Base-by-base conservation (phyloP, 2,888 invertebrate genomes). In the Sepioteuthis lessoniana region DNA sequence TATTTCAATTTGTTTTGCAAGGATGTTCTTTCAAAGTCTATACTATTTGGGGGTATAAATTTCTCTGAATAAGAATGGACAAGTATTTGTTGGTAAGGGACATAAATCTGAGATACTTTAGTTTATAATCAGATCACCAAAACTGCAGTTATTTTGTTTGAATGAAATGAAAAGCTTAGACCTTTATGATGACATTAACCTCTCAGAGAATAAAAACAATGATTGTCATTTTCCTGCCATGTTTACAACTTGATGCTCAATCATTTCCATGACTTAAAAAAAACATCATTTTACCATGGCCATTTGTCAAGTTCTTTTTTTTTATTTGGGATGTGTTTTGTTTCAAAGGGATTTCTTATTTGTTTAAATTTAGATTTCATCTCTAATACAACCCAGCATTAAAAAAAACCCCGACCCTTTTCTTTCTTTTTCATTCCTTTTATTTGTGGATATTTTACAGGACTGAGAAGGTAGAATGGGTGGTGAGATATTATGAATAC, bases 171-270 rank as follows among this genome's bases (percentile, higher is more conserved):
- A 76, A 76, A n/a, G 76, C n/a, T 76, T 76, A 76, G 35, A 76
- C 76, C 76, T 76, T 35, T 35, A 76, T 13, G n/a, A 76, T 76
- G n/a, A 76, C 76, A 76, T 76, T 76, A 76, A 76, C n/a, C 4
- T 76, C n/a, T 31, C n/a, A 76, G 76, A 76, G 31, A 35, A 76
- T 76, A 76, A 76, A 76, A 76, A 25, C 76, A 76, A 76, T n/a
- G 10, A 76, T 76, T 76, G 76, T 76, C 76, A n/a, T 76, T 76
- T 76, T 76, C n/a, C 31, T 76, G 76, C 31, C 76, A 76, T 76
- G 76, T 76, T 76, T 76, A 76, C 76, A 76, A 76, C 76, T 76
- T 76, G 76, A 76, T 76, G n/a, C 76, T 76, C 76, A 76, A 76
- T 76, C 76, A 76, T 76, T 76, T 76, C 31, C 31, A 76, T 28